phyloP scores from a whole-genome alignment of 2,888 invertebrate species.

The Kryphioiulus occultus region DNA sequence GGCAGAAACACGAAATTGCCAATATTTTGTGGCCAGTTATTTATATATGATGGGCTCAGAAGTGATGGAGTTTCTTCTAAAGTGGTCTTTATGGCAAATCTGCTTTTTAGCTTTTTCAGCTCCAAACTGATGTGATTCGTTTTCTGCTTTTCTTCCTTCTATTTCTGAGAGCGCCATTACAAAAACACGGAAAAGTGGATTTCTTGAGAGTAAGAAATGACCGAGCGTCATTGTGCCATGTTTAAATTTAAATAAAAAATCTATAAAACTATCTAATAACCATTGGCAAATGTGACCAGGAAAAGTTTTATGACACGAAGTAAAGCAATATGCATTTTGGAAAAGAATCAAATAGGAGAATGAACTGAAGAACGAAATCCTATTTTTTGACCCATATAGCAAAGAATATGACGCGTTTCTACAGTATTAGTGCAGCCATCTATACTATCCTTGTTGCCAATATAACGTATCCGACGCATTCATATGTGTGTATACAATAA shows the following conservation, averaged over 20 bases:
- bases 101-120: constrained; percentile 20
- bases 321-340: background rate
- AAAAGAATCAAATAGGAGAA: background rate
- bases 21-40: constrained; percentile 40
- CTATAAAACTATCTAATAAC: background rate
- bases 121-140: constrained; percentile 9
- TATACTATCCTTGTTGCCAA: too few species aligned
- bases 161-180: background rate
- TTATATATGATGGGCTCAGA: constrained; percentile 36
- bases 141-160: background rate
- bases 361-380: too few species aligned
- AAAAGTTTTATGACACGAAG: background rate
- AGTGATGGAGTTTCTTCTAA: constrained; percentile 33
- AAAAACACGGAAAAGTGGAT: constrained; percentile 34
- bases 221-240: background rate
- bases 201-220: background rate
- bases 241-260: constrained; percentile 10
- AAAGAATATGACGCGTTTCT: too few species aligned
- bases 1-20: constrained; percentile 20
- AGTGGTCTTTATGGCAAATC: constrained; percentile 36
- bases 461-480: too few species aligned
- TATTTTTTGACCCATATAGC: too few species aligned
- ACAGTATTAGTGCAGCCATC: too few species aligned
- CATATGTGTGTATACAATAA: too few species aligned
- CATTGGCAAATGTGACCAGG: background rate